phyloP scores from a whole-genome alignment of 2,797 vertebrate genomes.

The Emydoidea blandingii region DNA sequence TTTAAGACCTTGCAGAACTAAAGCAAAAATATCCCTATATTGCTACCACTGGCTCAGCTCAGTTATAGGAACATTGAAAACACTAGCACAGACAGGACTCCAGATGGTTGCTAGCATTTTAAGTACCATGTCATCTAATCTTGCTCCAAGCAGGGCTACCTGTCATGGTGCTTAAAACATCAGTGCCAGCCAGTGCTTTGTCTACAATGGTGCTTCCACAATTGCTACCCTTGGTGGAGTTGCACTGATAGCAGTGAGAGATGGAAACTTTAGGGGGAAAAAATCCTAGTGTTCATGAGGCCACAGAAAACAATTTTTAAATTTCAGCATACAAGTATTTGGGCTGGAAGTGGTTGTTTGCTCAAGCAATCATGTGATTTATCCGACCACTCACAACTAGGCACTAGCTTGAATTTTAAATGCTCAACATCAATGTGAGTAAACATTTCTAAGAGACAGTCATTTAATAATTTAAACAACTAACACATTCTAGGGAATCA shows the following conservation, averaged over 20 bases:
- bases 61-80: neutral
- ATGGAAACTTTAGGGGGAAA: neutral
- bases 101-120: rapidly evolving
- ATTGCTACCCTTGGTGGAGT: neutral
- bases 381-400: neutral
- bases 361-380: neutral
- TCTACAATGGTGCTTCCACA: neutral
- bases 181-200: neutral
- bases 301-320: neutral
- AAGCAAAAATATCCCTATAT: neutral
- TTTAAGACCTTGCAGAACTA: neutral
- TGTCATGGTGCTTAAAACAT: rapidly evolving
- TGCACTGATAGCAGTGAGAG: neutral
- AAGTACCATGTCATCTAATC: neutral
- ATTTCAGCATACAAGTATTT: neutral
- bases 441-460: neutral
- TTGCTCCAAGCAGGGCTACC: neutral
- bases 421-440: neutral
- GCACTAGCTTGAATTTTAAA: neutral
- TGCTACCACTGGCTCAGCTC: neutral
- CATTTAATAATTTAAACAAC: neutral
- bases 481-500: neutral
- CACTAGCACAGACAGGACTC: neutral
- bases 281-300: neutral
- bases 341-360: neutral